Percentiles rank a stretch among this genome's conserved stretches.
phyloP scores from a whole-genome alignment of 2,888 invertebrate genomes.

The Tolmerus cingulatus region DNA sequence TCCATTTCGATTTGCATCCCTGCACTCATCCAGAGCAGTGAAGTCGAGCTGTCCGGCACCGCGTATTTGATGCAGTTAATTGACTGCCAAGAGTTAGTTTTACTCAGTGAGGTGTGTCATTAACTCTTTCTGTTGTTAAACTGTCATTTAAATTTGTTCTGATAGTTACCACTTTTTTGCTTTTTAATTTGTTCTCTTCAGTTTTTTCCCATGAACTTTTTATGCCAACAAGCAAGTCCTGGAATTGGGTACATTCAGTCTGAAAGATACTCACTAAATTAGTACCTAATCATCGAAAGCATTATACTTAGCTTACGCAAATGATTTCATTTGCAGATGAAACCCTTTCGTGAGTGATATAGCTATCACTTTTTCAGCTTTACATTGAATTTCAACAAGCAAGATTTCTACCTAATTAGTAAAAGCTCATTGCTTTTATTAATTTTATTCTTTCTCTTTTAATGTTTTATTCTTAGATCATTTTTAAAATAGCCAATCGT shows the following conservation, averaged over 20 bases:
- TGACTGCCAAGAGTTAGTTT: conserved; percentile 40
- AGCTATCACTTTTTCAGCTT: not conserved
- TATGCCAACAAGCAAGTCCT: too few relatives aligned
- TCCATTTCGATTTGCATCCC: conserved; percentile 37
- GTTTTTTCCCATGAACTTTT: not conserved
- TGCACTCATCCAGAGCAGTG: not conserved
- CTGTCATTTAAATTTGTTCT: conserved; percentile 31
- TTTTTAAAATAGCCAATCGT: too few relatives aligned
- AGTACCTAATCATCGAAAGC: not conserved
- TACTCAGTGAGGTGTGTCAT: conserved; percentile 36
- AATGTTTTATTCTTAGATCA: too few relatives aligned
- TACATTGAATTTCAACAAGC: not conserved
- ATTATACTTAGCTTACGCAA: not conserved
- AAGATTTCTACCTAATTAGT: too few relatives aligned
- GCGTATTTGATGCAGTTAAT: conserved; percentile 35
- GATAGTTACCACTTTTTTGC: not conserved
- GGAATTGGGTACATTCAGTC: not conserved
- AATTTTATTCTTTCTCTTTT: too few relatives aligned
- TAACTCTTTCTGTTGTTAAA: conserved; percentile 28
- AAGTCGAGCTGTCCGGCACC: not conserved
- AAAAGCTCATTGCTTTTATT: too few relatives aligned
- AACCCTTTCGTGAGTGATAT: not conserved
- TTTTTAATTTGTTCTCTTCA: not conserved
- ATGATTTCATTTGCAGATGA: not conserved
- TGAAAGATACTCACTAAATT: not conserved